These are phyloP conservation scores for Oryzias celebensis DNA, from an alignment of 2,113 vertebrate genomes.

Conservation along the genomic window DNA sequence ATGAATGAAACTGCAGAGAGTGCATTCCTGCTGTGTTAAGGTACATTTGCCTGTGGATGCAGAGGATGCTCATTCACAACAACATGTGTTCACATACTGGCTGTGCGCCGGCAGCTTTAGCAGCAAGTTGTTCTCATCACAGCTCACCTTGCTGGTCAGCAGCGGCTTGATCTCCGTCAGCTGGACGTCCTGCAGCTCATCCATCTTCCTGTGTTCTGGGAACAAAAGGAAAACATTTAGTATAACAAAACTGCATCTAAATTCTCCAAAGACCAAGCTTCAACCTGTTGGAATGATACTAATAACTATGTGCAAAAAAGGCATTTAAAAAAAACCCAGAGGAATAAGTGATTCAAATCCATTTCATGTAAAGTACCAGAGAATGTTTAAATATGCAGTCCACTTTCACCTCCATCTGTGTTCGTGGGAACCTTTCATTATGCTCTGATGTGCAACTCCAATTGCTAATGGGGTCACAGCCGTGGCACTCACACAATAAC, in stretches of 20 bases:
- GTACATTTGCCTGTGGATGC: conserved; percentile 24
- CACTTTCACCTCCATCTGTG: too few relatives aligned
- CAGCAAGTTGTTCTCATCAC: not conserved
- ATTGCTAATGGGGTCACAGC: not conserved
- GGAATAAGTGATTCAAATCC: too few relatives aligned
- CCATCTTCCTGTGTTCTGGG: conserved; percentile 78
- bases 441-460: too few relatives aligned
- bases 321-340: too few relatives aligned
- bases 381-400: too few relatives aligned
- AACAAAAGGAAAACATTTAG: not conserved
- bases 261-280: not conserved
- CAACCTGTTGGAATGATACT: not conserved
- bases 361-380: too few relatives aligned
- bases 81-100: not conserved
- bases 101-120: not conserved
- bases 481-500: not conserved
- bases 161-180: conserved; percentile 95
- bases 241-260: not conserved
- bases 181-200: conserved; percentile 95
- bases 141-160: conserved; percentile 90
- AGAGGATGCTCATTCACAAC: not conserved
- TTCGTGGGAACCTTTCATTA: too few relatives aligned
- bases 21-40: conserved; percentile 19
- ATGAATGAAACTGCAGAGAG: conserved; percentile 54
- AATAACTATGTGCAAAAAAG: too few relatives aligned